Conservation (phyloP, 2,797 vertebrate species). For the Fratercula arctica region DNA sequence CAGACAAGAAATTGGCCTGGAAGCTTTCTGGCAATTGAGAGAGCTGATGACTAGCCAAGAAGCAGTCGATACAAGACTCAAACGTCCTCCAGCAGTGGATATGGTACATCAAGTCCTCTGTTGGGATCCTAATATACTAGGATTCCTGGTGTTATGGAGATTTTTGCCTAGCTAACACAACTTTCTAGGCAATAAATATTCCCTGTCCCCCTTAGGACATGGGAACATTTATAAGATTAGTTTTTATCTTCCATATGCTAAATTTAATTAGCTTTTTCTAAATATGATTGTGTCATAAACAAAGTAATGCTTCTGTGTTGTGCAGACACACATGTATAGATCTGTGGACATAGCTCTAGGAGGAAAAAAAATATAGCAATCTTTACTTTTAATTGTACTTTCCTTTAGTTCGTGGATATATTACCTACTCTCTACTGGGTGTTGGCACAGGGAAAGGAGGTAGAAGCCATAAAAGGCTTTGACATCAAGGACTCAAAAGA, state of each 20-base stretch:
- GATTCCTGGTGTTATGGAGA: background rate
- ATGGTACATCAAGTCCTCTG: background rate
- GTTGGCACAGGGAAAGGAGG: background rate
- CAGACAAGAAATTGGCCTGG: background rate
- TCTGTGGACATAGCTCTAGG: background rate
- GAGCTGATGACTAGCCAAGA: background rate
- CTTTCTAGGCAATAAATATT: background rate
- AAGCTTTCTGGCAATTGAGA: background rate
- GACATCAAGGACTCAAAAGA: background rate
- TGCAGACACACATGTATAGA: background rate
- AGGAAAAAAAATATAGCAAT: background rate
- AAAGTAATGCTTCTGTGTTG: background rate
- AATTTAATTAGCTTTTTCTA: background rate
- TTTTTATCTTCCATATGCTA: background rate
- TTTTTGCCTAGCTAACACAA: background rate
- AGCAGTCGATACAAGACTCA: background rate
- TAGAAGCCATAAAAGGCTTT: background rate
- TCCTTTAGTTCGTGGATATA: background rate
- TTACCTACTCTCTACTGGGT: background rate
- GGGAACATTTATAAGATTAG: background rate
- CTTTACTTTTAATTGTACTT: background rate
- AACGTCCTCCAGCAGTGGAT: background rate
- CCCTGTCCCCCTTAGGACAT: background rate
- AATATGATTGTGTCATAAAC: background rate
- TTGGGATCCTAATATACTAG: background rate